Evolutionary conservation across 1,140 invertebrate species (phyloP), one percentile per base, ranked within the genome.

Genomic region (Frieseomelitta varia): DNA sequence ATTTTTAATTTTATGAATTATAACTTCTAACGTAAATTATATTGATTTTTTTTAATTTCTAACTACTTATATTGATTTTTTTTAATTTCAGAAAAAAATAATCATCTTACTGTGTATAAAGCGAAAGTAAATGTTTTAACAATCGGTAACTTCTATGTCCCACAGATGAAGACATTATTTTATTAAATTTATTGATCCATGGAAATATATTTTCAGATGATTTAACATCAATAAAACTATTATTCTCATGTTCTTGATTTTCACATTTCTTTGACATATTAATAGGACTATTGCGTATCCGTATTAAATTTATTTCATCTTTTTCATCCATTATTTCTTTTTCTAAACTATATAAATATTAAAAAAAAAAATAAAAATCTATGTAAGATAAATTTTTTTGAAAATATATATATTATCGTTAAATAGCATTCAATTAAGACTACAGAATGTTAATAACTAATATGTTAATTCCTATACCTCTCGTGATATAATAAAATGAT

Each of bases 151-250:
- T 92, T 72, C 63, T 91, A 83, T 84, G 91, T 75, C 87, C 88
- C 81, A 90, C 83, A 24, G 89, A 88, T 69, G 81, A 87, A 79
- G 58, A 81, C 65, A 91, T 83, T 61, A 87, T 71, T 90, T 85
- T 87, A 51, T 89, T 88, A 68, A 93, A 92, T 76, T 90, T 87
- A 67, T 76, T 27, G n/a, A 92, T 51, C 92, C 93, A 93, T 74
- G 83, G 82, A 85, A 94, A 90, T 58, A 30, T 82, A 82, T 86
- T 74, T 79, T 90, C 82, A 3, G 74, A 69, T n/a, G 56, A 67
- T 55, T 77, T 82, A 15, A 56, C 34, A 67, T 81, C 67, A 39
- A 72, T 53, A 14, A 47, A 65, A 63, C 8, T 61, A 65, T n/a
- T 77, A 51, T 79, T 39, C 55, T 73, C 34, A 56, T 65, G 27